Conservation (phyloP, 2,888 invertebrate genomes). For the Tholera decimalis region DNA sequence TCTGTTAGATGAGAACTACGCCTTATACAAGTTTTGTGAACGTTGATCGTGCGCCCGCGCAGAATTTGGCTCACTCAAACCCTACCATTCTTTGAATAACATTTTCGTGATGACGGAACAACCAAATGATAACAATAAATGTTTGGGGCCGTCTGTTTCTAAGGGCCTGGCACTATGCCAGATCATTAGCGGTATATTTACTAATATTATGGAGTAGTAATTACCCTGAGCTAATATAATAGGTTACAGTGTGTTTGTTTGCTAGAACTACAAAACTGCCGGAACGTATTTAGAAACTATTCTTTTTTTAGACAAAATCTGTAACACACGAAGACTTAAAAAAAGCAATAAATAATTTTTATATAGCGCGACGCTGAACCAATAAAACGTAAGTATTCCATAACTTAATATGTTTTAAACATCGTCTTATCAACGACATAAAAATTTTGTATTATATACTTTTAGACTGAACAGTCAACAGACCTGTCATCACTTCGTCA, state of each 20-base stretch:
- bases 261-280: conserved; percentile 20
- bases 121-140: conserved; percentile 11
- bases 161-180: conserved; percentile 31
- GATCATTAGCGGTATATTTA: conserved; percentile 46
- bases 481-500: too few relatives aligned
- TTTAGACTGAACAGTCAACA: too few relatives aligned
- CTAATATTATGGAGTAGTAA: conserved; percentile 39
- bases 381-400: too few relatives aligned
- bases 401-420: too few relatives aligned
- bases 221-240: conserved; percentile 26
- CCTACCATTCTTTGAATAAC: not conserved
- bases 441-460: too few relatives aligned
- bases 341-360: not conserved
- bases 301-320: not conserved
- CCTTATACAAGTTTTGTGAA: not conserved
- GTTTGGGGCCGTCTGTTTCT: conserved; percentile 10
- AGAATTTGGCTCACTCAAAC: not conserved
- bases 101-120: not conserved
- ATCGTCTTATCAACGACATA: too few relatives aligned
- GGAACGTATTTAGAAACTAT: conserved; percentile 24
- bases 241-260: conserved; percentile 16
- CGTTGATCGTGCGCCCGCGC: not conserved
- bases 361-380: too few relatives aligned
- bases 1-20: too few relatives aligned
- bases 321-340: not conserved